phyloP scores from a whole-genome alignment of 2,888 invertebrate genomes.

The Norana najaformis region DNA sequence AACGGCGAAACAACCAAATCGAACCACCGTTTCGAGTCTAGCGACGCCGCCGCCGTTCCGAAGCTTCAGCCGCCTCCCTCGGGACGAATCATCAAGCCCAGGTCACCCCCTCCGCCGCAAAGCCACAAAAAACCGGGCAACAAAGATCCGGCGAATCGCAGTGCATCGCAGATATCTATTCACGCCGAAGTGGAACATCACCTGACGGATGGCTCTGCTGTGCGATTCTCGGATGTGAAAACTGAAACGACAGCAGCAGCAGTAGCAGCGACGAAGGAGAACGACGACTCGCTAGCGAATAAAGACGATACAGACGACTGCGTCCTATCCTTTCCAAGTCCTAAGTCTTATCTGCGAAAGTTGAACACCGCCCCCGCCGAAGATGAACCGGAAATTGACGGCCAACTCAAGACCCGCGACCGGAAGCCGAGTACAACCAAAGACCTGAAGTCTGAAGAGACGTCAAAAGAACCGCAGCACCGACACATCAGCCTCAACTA shows the following conservation, averaged over 20 bases:
- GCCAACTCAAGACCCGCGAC: neutral
- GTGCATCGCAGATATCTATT: neutral
- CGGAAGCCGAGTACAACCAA: neutral
- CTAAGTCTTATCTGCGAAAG: constrained; percentile 25
- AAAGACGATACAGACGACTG: constrained; percentile 20
- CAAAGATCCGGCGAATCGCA: neutral
- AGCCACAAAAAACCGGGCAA: neutral
- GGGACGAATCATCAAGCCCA: constrained; percentile 6
- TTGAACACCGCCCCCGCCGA: neutral
- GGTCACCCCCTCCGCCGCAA: neutral
- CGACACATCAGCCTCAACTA: constrained; percentile 21
- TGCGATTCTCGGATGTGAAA: neutral
- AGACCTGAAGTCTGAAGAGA: neutral
- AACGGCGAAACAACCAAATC: constrained; percentile 3
- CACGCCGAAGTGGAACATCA: neutral
- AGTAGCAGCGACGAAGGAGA: neutral
- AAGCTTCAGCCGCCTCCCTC: constrained; percentile 30
- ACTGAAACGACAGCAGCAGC: neutral
- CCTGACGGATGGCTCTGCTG: neutral
- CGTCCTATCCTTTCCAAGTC: constrained; percentile 34
- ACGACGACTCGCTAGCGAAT: neutral
- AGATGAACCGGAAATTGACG: neutral
- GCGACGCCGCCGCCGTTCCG: constrained; percentile 17
- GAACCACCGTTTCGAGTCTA: neutral
- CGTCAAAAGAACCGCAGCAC: neutral